phyloP scores from a whole-genome alignment of 2,113 vertebrate genomes.

The Myocastor coypus region DNA sequence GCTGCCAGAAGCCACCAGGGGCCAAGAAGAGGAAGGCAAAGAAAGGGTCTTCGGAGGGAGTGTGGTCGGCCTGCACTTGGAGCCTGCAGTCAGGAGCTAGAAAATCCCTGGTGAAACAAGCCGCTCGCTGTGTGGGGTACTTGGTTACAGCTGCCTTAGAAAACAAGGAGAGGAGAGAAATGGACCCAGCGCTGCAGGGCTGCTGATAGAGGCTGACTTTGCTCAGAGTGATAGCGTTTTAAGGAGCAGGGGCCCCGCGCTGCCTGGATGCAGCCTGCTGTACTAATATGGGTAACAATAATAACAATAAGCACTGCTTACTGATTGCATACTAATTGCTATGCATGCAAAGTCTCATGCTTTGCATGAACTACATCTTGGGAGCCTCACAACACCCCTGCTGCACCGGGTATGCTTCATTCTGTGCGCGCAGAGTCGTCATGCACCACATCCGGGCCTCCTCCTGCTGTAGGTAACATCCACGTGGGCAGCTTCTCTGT shows the following conservation, averaged over 20 bases:
- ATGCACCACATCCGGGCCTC: neutral
- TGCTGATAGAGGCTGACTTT: neutral
- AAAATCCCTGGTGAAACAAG: neutral
- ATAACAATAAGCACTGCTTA: neutral
- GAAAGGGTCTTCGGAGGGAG: neutral
- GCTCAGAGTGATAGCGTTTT: neutral
- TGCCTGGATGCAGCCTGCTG: neutral
- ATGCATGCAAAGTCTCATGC: neutral
- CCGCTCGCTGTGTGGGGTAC: neutral
- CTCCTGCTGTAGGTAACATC: neutral
- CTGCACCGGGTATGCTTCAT: neutral
- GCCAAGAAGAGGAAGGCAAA: neutral
- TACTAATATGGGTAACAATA: neutral
- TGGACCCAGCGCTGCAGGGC: rapidly evolving
- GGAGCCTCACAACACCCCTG: neutral
- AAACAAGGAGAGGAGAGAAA: neutral
- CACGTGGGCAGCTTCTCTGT: neutral
- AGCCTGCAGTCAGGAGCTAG: rapidly evolving
- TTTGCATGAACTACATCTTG: neutral
- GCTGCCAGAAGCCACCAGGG: neutral
- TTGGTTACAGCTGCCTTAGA: neutral
- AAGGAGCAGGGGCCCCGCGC: neutral
- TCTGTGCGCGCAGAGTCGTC: neutral
- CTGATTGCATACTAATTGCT: neutral
- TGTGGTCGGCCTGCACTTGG: neutral